Evolutionary conservation across 2,888 invertebrate genomes (phyloP).

Genomic region (Lottia scabra): DNA sequence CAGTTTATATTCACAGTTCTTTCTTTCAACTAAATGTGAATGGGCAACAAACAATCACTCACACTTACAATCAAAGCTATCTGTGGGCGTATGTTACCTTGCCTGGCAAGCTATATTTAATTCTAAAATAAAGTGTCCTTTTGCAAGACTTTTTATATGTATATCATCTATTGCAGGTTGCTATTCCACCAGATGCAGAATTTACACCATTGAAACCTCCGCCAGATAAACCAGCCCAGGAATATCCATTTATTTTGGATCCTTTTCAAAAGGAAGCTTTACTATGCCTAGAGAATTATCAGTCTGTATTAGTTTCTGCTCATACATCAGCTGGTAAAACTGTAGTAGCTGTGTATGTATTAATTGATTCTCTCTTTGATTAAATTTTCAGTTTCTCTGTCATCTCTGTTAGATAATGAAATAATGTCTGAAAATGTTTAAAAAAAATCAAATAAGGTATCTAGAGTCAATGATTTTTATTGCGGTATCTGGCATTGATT

Average conservation of each 20-base stretch:
- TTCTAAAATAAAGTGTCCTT: too few relatives aligned
- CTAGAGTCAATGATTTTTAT: too few relatives aligned
- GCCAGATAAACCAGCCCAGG: slow-evolving; percentile 81
- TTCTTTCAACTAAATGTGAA: too few relatives aligned
- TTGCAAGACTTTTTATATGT: too few relatives aligned
- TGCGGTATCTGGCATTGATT: too few relatives aligned
- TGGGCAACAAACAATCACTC: too few relatives aligned
- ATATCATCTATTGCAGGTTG: slow-evolving; percentile 70
- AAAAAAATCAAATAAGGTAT: too few relatives aligned
- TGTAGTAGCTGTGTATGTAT: slow-evolving; percentile 90
- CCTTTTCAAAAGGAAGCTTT: slow-evolving; percentile 98
- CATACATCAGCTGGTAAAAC: slow-evolving; percentile 99
- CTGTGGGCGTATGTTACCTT: too few relatives aligned
- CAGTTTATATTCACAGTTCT: too few relatives aligned
- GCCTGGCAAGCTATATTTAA: too few relatives aligned
- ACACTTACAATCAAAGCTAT: too few relatives aligned
- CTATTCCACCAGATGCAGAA: slow-evolving; percentile 87
- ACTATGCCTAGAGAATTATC: slow-evolving; percentile 95
- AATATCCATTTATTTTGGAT: slow-evolving; percentile 94
- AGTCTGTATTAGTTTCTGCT: slow-evolving; percentile 98
- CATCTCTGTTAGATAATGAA: too few relatives aligned
- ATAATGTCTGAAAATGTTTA: background rate
- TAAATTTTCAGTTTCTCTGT: background rate
- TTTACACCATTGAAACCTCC: slow-evolving; percentile 75
- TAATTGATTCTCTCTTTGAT: background rate